Percentiles rank a stretch among this genome's conserved stretches.
Evolutionary conservation across 2,888 invertebrate genomes (phyloP).

Genomic region (Pammene aurita): DNA sequence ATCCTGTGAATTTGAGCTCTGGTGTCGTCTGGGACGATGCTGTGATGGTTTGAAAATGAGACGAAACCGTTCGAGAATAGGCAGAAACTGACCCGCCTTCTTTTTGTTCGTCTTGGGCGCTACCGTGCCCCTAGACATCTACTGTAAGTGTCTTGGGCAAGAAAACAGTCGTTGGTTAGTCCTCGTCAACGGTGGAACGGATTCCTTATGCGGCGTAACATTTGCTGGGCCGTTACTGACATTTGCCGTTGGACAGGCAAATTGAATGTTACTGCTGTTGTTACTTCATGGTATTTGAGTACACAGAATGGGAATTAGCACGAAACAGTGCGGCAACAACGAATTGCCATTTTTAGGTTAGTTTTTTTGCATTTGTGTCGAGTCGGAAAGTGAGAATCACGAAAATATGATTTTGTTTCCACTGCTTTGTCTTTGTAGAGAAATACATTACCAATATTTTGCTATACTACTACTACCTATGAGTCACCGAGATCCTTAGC

Average conservation of each 20-base stretch:
- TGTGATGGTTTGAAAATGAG: no score
- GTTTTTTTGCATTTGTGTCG: conserved; percentile 3
- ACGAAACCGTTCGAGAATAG: no score
- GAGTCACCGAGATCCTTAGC: no score
- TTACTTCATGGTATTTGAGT: conserved; percentile 40
- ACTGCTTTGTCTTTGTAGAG: neutral
- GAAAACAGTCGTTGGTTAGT: neutral
- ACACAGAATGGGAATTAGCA: conserved; percentile 24
- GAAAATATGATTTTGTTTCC: neutral
- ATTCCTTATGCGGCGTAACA: conserved; percentile 20
- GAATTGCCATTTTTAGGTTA: conserved; percentile 23
- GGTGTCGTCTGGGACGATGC: no score
- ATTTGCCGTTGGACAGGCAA: conserved; percentile 39
- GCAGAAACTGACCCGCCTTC: no score
- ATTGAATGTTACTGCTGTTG: conserved; percentile 38
- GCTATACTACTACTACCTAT: no score
- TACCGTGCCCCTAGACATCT: no score
- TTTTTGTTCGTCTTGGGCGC: no score
- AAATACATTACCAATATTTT: neutral
- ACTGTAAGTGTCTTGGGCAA: no score
- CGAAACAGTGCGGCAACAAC: conserved; percentile 32
- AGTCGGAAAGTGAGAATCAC: conserved; percentile 16
- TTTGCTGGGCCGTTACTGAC: conserved; percentile 35
- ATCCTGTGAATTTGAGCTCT: no score
- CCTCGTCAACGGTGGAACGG: neutral